Evolutionary conservation across 23 tunicate genomes (phyloP).

Genomic region (Halocynthia aurantium): DNA sequence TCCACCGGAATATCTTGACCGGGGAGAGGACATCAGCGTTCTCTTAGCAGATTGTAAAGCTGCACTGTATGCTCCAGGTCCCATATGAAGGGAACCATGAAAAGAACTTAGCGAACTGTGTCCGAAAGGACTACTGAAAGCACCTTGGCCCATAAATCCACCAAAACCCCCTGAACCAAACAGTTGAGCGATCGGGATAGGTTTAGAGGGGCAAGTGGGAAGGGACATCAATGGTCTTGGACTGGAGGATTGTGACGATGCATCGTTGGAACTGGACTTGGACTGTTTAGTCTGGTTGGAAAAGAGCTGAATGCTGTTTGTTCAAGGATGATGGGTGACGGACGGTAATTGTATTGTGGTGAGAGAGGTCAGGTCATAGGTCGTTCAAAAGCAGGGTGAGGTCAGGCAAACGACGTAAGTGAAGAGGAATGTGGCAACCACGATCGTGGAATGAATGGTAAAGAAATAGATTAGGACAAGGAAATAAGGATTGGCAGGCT

Average conservation of each 20-base stretch:
- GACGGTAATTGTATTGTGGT: slow-evolving; percentile 1
- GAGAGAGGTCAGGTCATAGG: background rate
- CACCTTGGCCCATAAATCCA: background rate
- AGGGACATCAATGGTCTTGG: slow-evolving; percentile 27
- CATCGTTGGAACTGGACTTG: slow-evolving; percentile 12
- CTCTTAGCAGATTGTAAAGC: slow-evolving; percentile 8
- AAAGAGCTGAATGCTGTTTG: slow-evolving; percentile 4
- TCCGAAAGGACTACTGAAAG: slow-evolving; percentile 9
- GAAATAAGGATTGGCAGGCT: too few relatives aligned
- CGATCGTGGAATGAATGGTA: too few relatives aligned
- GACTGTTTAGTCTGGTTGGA: slow-evolving; percentile 5
- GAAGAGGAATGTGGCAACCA: too few relatives aligned
- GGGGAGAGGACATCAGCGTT: background rate
- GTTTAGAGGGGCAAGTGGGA: slow-evolving; percentile 15
- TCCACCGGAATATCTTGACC: slow-evolving; percentile 3
- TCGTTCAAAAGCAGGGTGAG: background rate
- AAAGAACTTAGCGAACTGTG: slow-evolving; percentile 4
- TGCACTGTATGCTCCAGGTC: slow-evolving; percentile 5
- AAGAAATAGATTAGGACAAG: too few relatives aligned
- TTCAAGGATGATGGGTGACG: background rate
- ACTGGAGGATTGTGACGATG: background rate
- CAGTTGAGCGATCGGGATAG: slow-evolving; percentile 14
- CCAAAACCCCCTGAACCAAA: slow-evolving; percentile 1
- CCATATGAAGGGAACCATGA: slow-evolving; percentile 1
- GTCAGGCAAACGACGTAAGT: background rate